phyloP scores from a whole-genome alignment of 2,797 vertebrate genomes.

The Sebastes oblongus region DNA sequence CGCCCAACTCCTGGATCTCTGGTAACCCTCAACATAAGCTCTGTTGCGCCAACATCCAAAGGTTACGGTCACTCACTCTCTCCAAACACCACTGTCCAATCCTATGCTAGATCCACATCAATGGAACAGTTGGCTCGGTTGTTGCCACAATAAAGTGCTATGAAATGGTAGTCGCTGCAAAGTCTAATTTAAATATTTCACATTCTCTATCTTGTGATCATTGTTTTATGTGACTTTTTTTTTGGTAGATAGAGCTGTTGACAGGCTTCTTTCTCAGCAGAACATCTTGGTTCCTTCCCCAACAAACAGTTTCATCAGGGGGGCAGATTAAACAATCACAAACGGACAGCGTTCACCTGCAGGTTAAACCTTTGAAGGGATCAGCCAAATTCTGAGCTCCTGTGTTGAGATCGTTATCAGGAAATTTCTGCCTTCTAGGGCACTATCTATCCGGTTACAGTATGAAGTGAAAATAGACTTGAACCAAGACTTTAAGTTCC shows the following conservation, averaged over 20 bases:
- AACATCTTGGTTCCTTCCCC: neutral
- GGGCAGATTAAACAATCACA: conserved; percentile 24
- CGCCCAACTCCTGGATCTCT: conserved; percentile 34
- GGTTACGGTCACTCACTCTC: conserved; percentile 30
- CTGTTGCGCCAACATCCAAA: conserved; percentile 26
- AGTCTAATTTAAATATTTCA: neutral
- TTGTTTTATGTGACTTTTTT: neutral
- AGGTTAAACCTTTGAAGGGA: conserved; percentile 35
- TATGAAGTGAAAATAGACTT: neutral
- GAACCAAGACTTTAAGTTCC: neutral
- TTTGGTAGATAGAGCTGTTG: neutral
- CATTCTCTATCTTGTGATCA: neutral
- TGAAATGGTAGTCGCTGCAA: neutral
- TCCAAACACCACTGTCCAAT: neutral
- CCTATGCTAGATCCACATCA: conserved; percentile 2
- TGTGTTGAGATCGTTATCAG: conserved; percentile 32
- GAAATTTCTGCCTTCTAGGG: neutral
- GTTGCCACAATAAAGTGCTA: neutral
- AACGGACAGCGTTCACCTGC: conserved; percentile 12
- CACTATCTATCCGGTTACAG: conserved; percentile 13
- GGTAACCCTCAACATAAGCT: conserved; percentile 26
- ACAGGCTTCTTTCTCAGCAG: neutral
- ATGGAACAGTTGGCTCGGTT: neutral
- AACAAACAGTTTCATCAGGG: neutral
- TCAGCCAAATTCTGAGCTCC: conserved; percentile 15